Base-by-base conservation (phyloP, 64 coral and sea anemone species). In the Montipora cactus region DNA sequence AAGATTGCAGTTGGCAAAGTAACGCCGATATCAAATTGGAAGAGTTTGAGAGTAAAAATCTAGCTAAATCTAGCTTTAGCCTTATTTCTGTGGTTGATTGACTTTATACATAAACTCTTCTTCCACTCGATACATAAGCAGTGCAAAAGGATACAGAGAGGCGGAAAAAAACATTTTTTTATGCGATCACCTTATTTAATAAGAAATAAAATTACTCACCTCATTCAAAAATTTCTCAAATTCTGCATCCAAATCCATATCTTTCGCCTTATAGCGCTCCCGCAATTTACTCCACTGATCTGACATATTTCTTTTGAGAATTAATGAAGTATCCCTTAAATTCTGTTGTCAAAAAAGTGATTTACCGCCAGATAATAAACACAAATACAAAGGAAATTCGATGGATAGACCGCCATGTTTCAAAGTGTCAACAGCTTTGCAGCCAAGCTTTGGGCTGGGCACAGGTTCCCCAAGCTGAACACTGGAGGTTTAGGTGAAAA, bases 211-310 rank as follows among this genome's bases (percentile, higher is more conserved):
- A 7, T 18, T 16, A 70, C 79, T 80, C 74, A 99, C 98, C 95
- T 99, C 98, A 76, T 99, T 99, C 18, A 99, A 76, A 70, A 99
- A 99, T 74, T 96, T 95, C 69, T 99, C 95, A 87, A 99, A 99
- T 95, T 99, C 98, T 49, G 95, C 98, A 59, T 99, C 98, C 71
- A 99, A 96, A 83, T 99, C 95, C 8, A 89, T 79, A 70, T 99
- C 92, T 46, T 87, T 96, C 16, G 78, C 90, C 59, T 96, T 77
- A 9, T 81, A 96, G 23, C 80, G 88, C 62, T 94, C 74, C 44
- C 90, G 93, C 46, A 99, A 79, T 23, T 59, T 94, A 9, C 85
- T 79, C 98, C 98, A 99, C 19, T 92, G 92, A 71, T 92, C 91
- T 14, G 91, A 77, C 98, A 99, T 99, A 2, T 18, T 50, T 45